Evolutionary conservation across 2,888 invertebrate species (phyloP), one percentile per base, ranked within the genome.

Genomic region (Apotomis betuletana): DNA sequence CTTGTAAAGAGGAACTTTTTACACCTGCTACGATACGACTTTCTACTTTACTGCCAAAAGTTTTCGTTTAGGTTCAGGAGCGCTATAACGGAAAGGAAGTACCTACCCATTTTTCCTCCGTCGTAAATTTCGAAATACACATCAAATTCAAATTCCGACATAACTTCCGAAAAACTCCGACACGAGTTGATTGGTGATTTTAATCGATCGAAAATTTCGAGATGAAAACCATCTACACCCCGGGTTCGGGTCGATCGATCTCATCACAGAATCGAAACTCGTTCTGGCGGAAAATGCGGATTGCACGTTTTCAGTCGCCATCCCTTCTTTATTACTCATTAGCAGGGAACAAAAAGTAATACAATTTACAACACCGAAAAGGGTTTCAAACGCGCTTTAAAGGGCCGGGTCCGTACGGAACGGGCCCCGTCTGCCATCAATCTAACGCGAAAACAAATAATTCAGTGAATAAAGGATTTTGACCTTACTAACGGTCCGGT

Each of bases 401-500:
- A 65, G 55, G 55, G 12, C 46, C 52, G 65, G 36, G 8, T 13
- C n/a, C 36, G n/a, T 6, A 9, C n/a, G 49, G 3, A 63, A 49
- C 49, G 13, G 36, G 58, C 49, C 67, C 44, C 41, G 41, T 13
- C 27, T 5, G 8, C 62, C 72, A 68, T 72, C 68, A 52, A 63
- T 72, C 67, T 72, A 57, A 44, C 67, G 58, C 67, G 67, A 59
- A 72, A 68, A 72, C 72, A 72, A 72, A n/a, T n/a, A n/a, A n/a
- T n/a, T n/a, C n/a, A n/a, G n/a, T n/a, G n/a, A n/a, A n/a, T n/a
- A n/a, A n/a, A n/a, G n/a, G n/a, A n/a, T n/a, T n/a, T n/a, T n/a
- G n/a, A n/a, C n/a, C n/a, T n/a, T n/a, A n/a, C n/a, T n/a, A n/a
- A n/a, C n/a, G n/a, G n/a, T n/a, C n/a, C n/a, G n/a, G n/a, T n/a